Conservation (phyloP, 2,888 invertebrate species). For the Patella ulyssiponensis region DNA sequence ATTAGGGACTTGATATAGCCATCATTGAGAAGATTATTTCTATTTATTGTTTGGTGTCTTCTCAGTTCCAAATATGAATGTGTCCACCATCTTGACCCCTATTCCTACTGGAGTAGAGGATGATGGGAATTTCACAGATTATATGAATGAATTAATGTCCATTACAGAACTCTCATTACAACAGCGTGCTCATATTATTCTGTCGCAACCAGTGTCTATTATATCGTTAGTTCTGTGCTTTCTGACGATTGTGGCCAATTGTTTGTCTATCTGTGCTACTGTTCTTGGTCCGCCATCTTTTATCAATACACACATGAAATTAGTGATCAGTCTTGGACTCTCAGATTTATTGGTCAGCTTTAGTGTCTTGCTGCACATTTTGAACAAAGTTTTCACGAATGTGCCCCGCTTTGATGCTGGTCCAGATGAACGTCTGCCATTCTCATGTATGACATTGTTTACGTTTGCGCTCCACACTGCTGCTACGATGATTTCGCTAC, state of each 20-base stretch:
- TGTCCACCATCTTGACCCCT: too few relatives aligned
- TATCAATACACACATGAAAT: slow-evolving; percentile 57
- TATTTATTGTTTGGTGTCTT: too few relatives aligned
- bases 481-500: slow-evolving; percentile 54
- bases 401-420: slow-evolving; percentile 27
- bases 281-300: slow-evolving; percentile 46
- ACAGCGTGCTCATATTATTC: slow-evolving; percentile 38
- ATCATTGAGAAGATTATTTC: too few relatives aligned
- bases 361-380: slow-evolving; percentile 49
- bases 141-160: background rate
- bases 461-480: slow-evolving; percentile 55
- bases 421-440: slow-evolving; percentile 38
- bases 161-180: slow-evolving; percentile 25
- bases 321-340: slow-evolving; percentile 58
- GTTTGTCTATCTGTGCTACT: slow-evolving; percentile 62
- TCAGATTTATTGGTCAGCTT: slow-evolving; percentile 59
- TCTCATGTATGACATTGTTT: slow-evolving; percentile 51
- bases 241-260: slow-evolving; percentile 55
- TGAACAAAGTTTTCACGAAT: slow-evolving; percentile 53
- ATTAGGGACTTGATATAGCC: too few relatives aligned
- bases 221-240: slow-evolving; percentile 48
- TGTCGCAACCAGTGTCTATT: slow-evolving; percentile 48
- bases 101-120: too few relatives aligned
- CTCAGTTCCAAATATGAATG: too few relatives aligned
- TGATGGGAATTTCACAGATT: too few relatives aligned